Base-by-base conservation (phyloP, 1,140 invertebrate genomes). In the Drosophila pseudoananassae region DNA sequence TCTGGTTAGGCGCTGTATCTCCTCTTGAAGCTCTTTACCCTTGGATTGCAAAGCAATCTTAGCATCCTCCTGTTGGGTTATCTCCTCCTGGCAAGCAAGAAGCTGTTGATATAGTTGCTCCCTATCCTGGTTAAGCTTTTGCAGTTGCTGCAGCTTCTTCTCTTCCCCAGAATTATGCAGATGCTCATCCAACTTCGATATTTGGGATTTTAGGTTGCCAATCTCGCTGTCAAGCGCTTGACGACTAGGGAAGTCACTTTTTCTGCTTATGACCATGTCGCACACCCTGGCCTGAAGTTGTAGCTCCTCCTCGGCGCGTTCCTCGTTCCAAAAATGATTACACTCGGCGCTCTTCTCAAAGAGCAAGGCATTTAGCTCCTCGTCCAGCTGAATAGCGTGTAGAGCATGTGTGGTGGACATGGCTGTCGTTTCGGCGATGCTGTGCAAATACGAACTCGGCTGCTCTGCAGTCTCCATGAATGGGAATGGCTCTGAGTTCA, bases 381-480 rank as follows among this genome's bases (percentile, higher is more conserved):
- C 70, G 36, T 78, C 74, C 20, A 83, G 53, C 12, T 60, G 51
- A 2, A 58, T 1, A 6, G 55, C 10, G 0, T 74, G 76, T 10
- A 38, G 14, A 0, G 29, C 12, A 6, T 76, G 75, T 0, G 76
- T 70, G 43, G 61, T 76, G 3, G 78, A 78, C 27, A 78, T 46
- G 8, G 27, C 50, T 4, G 50, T 46, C 20, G 47, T 56, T 12
- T 82, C 78, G 4, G 82, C 71, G 40, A 55, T 75, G 36, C 60
- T 71, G 6, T 74, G 64, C 25, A 83, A n/a, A 27, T 73, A 80
- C 15, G 50, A 36, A 23, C 72, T 76, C 4, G 45, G 46, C 14
- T 84, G 81, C 25, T 85, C 78, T n/a, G 25, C 43, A 0, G 78
- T 83, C 8, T 90, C 82, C 65, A 76, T 77, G 25, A 87, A 87